Evolutionary conservation across 2,113 vertebrate species (phyloP).

Genomic region (Turnix velox): DNA sequence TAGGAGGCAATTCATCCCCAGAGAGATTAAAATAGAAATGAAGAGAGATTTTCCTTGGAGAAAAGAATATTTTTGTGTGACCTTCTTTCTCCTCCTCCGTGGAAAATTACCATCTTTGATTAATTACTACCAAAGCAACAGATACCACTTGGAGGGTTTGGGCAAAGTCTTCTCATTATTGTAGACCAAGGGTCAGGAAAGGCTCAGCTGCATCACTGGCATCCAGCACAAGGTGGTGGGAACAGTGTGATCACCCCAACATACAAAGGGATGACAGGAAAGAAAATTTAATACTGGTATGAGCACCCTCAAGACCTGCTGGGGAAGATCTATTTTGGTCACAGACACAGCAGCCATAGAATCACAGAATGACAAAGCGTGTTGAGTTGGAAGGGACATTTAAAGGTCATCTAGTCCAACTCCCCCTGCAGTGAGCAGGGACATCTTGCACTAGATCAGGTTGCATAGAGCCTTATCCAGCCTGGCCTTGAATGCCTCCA

Average conservation of each 20-base stretch:
- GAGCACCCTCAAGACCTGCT: neutral
- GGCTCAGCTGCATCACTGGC: neutral
- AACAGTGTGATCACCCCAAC: neutral
- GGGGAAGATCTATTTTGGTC: neutral
- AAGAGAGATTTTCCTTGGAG: neutral
- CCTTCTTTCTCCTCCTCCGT: neutral
- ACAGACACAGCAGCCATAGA: neutral
- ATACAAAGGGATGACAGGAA: neutral
- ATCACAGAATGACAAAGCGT: too few relatives aligned
- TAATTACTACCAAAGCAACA: neutral
- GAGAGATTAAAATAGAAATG: neutral
- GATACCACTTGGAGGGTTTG: neutral
- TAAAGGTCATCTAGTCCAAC: too few relatives aligned
- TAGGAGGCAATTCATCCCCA: neutral
- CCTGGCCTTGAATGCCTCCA: too few relatives aligned
- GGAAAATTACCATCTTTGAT: neutral
- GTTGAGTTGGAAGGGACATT: too few relatives aligned
- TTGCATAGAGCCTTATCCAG: too few relatives aligned
- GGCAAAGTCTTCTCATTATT: neutral
- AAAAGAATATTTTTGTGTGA: neutral
- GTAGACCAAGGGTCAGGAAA: neutral
- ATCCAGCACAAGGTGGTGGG: neutral
- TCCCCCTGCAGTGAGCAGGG: too few relatives aligned
- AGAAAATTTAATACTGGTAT: neutral
- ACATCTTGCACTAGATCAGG: too few relatives aligned